phyloP scores from a whole-genome alignment of 2,888 invertebrate species.

The Thysanoteuthis rhombus region DNA sequence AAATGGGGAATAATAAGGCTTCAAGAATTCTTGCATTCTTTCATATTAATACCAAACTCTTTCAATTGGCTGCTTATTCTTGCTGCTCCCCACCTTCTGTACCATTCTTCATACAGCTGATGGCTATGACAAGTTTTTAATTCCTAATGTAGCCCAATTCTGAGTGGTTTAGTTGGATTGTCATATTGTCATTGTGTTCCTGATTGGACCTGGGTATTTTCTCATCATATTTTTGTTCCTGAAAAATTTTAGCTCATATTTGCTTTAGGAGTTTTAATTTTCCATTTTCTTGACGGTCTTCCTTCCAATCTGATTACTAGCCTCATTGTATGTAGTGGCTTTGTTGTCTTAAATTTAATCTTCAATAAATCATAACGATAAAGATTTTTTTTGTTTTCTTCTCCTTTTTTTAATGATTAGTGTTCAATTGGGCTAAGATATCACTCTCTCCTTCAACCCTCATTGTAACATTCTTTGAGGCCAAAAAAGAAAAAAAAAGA shows the following conservation, averaged over 20 bases:
- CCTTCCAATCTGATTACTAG: background rate
- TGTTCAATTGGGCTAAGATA: background rate
- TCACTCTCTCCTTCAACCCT: background rate
- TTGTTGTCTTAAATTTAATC: constrained; percentile 12
- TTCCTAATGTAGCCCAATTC: background rate
- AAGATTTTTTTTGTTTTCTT: background rate
- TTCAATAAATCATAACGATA: constrained; percentile 12
- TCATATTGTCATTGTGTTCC: background rate
- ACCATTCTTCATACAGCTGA: background rate
- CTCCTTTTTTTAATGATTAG: background rate
- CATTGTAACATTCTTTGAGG: background rate
- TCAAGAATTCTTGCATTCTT: background rate
- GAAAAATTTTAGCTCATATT: background rate
- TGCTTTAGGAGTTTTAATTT: background rate
- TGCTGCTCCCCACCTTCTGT: background rate
- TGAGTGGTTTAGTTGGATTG: background rate
- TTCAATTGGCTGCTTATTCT: background rate
- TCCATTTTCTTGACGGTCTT: background rate
- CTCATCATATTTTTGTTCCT: background rate
- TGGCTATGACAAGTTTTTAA: constrained; percentile 12
- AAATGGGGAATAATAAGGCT: constrained; percentile 12
- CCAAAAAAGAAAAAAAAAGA: background rate
- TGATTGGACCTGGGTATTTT: background rate
- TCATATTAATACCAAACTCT: background rate
- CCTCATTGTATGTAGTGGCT: background rate